A percentile compares a stretch with the other conserved stretches of the same genome.
phyloP scores from a whole-genome alignment of 2,888 invertebrate species.

The Drosophila paranaensis region DNA sequence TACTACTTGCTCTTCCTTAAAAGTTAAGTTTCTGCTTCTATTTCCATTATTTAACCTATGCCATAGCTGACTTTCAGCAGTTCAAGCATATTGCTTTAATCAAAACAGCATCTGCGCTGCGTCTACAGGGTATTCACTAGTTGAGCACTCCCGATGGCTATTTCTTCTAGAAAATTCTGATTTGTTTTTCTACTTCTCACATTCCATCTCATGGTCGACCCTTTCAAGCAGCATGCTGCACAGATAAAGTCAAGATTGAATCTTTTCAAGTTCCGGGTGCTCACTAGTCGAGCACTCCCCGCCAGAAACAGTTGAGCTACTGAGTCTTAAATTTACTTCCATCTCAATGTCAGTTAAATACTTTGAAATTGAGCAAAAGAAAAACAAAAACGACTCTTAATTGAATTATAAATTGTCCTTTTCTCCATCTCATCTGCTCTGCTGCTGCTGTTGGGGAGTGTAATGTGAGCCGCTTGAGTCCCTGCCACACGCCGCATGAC shows the following conservation, averaged over 20 bases:
- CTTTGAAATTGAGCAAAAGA: not conserved
- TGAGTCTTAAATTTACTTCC: not conserved
- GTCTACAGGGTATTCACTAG: too few relatives aligned
- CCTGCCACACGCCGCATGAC: slow-evolving; percentile 36
- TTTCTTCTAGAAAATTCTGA: too few relatives aligned
- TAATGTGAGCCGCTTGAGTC: slow-evolving; percentile 5
- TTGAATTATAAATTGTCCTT: slow-evolving; percentile 1
- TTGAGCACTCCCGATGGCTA: too few relatives aligned
- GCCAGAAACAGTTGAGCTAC: too few relatives aligned
- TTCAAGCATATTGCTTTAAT: not conserved
- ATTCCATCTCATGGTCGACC: too few relatives aligned
- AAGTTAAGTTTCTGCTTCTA: too few relatives aligned
- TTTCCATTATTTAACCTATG: not conserved
- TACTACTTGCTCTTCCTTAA: not conserved
- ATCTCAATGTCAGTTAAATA: not conserved
- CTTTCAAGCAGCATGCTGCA: too few relatives aligned
- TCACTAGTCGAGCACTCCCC: not conserved
- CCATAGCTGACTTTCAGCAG: not conserved
- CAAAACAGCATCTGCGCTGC: too few relatives aligned
- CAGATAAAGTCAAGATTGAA: too few relatives aligned
- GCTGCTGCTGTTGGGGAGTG: not conserved
- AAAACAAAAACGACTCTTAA: not conserved
- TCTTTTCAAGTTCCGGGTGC: not conserved
- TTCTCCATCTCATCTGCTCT: not conserved
- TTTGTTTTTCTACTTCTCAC: too few relatives aligned